Evolutionary conservation across 1,140 invertebrate genomes (phyloP), one percentile per base, ranked within the genome.

Genomic region (Drosophila miranda): DNA sequence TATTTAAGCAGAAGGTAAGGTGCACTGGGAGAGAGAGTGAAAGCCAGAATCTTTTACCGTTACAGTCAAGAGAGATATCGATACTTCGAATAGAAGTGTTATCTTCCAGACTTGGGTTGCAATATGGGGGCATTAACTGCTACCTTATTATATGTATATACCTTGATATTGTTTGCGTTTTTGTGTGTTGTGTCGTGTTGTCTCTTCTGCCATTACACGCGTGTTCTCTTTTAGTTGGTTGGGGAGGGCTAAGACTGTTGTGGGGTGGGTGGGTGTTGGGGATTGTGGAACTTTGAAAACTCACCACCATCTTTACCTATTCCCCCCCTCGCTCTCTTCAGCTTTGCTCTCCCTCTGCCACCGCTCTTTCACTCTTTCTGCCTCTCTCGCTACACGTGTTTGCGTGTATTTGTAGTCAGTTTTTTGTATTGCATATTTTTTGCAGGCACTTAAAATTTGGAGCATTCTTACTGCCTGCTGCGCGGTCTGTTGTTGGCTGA

Each of bases 401-500:
- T 52, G 28, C 19, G 34, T 14, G 16, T 51, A 57, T 66, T 66
- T 45, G 56, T 38, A 28, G 28, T 50, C 58, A 30, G 21, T 55
- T 59, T 53, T 61, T 34, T 75, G 50, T 75, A 80, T 80, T 80
- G 71, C 66, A 71, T 64, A 75, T 75, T 79, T 67, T 38, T 74
- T 60, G 63, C 76, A 60, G 50, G 38, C 51, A 64, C 76, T 79
- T 55, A 28, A 79, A 78, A 66, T 79, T 60, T 71, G 52, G 46
- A 63, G 63, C 59, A 28, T 64, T 63, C 41, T 66, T 66, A 19
- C 46, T 23, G 44, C 19, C n/a, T 19, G 23, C 26, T 46, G 30
- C 26, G 21, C 8, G 30, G 28, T 1, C 44, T 45, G 3, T 57
- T 30, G 19, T 50, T 28, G 14, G 23, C 28, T 11, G 21, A 21